These are phyloP conservation scores for Aurelia sp. DNA, from an alignment of 30 jellyfish, hydroid and myxozoan genomes.

Conservation along the genomic window DNA sequence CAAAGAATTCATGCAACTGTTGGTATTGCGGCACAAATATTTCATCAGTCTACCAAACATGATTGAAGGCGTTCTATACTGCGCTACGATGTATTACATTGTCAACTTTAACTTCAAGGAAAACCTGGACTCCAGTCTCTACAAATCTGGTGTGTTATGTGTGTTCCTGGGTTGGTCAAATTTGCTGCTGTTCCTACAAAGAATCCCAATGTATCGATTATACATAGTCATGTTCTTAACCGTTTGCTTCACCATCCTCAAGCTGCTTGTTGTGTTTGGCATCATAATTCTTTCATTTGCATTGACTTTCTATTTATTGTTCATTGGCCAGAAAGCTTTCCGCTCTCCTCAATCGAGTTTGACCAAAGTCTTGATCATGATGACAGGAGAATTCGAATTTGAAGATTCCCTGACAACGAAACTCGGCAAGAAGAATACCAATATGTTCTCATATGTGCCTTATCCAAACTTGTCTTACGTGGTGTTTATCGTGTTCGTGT, in stretches of 20 bases:
- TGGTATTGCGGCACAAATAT: slow-evolving; percentile 27
- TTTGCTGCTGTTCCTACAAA: slow-evolving; percentile 60
- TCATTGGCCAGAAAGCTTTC: slow-evolving; percentile 58
- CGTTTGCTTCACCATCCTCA: slow-evolving; percentile 57
- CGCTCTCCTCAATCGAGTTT: slow-evolving; percentile 6
- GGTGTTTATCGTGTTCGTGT: slow-evolving; percentile 36
- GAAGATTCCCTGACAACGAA: slow-evolving; percentile 52
- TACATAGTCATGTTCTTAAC: slow-evolving; percentile 81
- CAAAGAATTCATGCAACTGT: slow-evolving; percentile 41
- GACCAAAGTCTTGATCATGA: slow-evolving; percentile 71
- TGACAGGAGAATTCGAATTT: slow-evolving; percentile 85
- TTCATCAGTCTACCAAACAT: slow-evolving; percentile 34
- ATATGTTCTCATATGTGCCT: slow-evolving; percentile 37
- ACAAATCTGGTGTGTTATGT: slow-evolving; percentile 62
- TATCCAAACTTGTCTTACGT: slow-evolving; percentile 49
- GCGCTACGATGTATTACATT: slow-evolving; percentile 15
- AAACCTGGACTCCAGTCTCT: background rate
- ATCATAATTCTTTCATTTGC: slow-evolving; percentile 55
- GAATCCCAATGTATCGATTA: slow-evolving; percentile 68
- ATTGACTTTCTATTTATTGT: slow-evolving; percentile 71
- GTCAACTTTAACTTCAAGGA: background rate
- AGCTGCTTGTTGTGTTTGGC: slow-evolving; percentile 65
- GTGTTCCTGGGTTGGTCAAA: slow-evolving; percentile 70
- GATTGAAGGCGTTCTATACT: slow-evolving; percentile 36
- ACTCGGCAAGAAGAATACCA: slow-evolving; percentile 28